Percentiles rank a stretch among this genome's conserved stretches.
These are phyloP conservation scores for Protodeltote pygarga DNA, from an alignment of 2,888 invertebrate species.

Conservation along the genomic window DNA sequence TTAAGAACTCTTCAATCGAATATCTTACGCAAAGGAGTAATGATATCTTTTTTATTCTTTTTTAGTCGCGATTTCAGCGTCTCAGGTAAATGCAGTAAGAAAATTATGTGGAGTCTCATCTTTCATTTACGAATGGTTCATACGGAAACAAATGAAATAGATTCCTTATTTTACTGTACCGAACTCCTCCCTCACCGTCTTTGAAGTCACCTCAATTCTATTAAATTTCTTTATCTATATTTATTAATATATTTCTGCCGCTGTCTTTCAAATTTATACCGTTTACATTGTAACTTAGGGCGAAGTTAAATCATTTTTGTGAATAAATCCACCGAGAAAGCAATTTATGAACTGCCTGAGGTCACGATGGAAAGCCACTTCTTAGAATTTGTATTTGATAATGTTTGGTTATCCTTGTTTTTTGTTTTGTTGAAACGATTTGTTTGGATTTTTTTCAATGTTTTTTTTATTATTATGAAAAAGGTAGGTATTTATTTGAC, in stretches of 20 bases:
- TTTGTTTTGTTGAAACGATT: conserved; percentile 4
- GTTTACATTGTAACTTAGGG: conserved; percentile 38
- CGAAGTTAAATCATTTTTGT: conserved; percentile 49
- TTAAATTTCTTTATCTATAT: conserved; percentile 20
- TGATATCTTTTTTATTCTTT: too few relatives aligned
- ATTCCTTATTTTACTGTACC: conserved; percentile 6
- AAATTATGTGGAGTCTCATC: not conserved
- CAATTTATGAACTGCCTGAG: conserved; percentile 45
- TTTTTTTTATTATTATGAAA: not conserved
- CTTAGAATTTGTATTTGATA: conserved; percentile 29
- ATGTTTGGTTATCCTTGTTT: conserved; percentile 15
- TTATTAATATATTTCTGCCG: conserved; percentile 35
- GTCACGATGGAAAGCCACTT: conserved; percentile 40
- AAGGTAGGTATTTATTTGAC: too few relatives aligned
- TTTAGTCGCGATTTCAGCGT: too few relatives aligned
- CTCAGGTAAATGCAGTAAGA: too few relatives aligned
- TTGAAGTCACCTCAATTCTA: conserved; percentile 29
- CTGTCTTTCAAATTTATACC: conserved; percentile 30
- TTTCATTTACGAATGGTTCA: not conserved
- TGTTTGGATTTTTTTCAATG: not conserved
- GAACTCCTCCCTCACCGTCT: conserved; percentile 2
- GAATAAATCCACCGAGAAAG: conserved; percentile 44
- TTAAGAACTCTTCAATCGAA: too few relatives aligned
- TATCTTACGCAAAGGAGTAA: too few relatives aligned
- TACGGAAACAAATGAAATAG: conserved; percentile 1